Evolutionary conservation across 2,888 invertebrate species (phyloP).

Genomic region (Tenthredo livida): DNA sequence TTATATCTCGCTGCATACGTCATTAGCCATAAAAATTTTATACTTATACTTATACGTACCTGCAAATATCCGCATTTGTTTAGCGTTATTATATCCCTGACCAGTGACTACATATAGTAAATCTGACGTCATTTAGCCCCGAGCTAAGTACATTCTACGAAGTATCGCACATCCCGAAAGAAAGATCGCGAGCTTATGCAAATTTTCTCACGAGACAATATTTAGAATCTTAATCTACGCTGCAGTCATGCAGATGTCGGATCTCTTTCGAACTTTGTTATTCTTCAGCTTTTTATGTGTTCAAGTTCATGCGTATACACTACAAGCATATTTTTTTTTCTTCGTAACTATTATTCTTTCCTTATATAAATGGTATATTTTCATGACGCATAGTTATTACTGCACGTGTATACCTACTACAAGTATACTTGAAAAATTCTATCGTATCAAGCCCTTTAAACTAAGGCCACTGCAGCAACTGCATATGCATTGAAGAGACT

Average conservation of each 20-base stretch:
- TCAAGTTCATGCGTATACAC: neutral
- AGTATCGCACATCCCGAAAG: neutral
- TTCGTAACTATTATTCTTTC: slow-evolving; percentile 9
- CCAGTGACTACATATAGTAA: neutral
- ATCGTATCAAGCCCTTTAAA: neutral
- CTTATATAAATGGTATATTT: slow-evolving; percentile 4
- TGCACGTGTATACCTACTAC: neutral
- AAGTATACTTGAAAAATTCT: neutral
- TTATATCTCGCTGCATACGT: neutral
- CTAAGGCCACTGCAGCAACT: neutral
- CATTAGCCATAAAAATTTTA: neutral
- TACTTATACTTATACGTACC: neutral
- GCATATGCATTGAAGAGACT: neutral
- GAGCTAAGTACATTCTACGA: neutral
- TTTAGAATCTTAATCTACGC: neutral
- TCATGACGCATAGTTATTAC: slow-evolving; percentile 1
- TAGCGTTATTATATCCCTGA: neutral
- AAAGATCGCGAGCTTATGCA: neutral
- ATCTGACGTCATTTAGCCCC: neutral
- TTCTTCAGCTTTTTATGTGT: neutral
- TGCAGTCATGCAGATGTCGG: neutral
- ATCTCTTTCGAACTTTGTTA: too few relatives aligned
- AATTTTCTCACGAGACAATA: slow-evolving; percentile 2
- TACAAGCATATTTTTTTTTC: neutral
- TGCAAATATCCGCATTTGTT: slow-evolving; percentile 5